Evolutionary conservation across 2,888 invertebrate genomes (phyloP), one percentile per base, ranked within the genome.

Genomic region (Perithous albicinctus): DNA sequence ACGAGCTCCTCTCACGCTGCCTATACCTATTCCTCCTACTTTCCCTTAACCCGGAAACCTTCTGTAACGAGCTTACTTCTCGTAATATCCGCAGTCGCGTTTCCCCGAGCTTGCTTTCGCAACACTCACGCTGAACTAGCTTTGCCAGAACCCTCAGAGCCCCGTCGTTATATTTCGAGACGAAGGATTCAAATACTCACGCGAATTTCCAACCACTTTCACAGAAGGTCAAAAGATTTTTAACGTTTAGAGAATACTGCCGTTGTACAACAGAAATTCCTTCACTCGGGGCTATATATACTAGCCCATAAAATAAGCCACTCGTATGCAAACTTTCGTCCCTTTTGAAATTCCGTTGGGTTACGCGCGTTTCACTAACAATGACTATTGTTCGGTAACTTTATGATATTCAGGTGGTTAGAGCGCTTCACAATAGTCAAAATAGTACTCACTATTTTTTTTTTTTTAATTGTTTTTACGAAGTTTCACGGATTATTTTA

Each of bases 41-140:
- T 48, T 64, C 54, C 48, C 59, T 51, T 32, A 59, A 74, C 78
- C 59, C 88, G 89, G 87, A 90, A 91, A 80, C 89, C 89, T 89
- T 89, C 89, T 91, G 64, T 43, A 92, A 91, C 91, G 90, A 92
- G 92, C 91, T 92, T 91, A 91, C 90, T 89, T 91, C 89, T 86
- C 88, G 89, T 91, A 89, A 90, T 91, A 91, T 90, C 88, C 89
- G 23, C 46, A 64, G 81, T 81, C 38, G 35, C 43, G 73, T 73
- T 46, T 74, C 70, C 46, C 41, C 38, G 56, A 43, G 59, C 72
- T 59, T 15, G 38, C 54, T 35, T 18, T 18, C n/a, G 48, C 70
- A 76, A 66, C 63, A 59, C 56, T 74, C 64, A 32, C 64, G 20
- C 8, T 54, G 32, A 10, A 64, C 48, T 23, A 56, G 43, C 46